Base-by-base conservation (phyloP, 2,888 invertebrate genomes). In the Pterostichus niger region DNA sequence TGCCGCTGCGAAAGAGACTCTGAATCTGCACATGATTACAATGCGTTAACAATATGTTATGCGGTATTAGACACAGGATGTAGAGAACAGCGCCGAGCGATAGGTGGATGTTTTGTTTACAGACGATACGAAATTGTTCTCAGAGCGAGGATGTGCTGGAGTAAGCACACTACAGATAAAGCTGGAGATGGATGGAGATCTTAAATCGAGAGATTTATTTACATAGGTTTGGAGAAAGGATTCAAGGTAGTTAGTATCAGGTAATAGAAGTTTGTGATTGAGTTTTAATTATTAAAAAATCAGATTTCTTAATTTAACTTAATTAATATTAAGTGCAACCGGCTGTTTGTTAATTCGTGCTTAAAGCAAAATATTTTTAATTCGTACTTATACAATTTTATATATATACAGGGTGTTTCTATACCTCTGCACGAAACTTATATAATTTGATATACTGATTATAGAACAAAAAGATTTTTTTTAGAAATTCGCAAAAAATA, bases 1-100 rank as follows among this genome's bases (percentile, higher is more conserved):
- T 71, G 64, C 15, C 24, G 35, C 40, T 44, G 68, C 40, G 40
- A 54, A 81, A 46, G 54, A 61, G 46, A 17, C 35, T n/a, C 49
- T 6, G 56, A 11, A 77, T 81, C 81, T 81, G 81, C 81, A 81
- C 81, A 73, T 81, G 81, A 81, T 71, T 56, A 81, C 81, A 81
- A 81, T 81, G 56, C 81, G 73, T 73, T 54, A 81, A 81, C 81
- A 81, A 81, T 81, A 68, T 81, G 81, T 81, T 73, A 46, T 40
- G 44, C 17, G 68, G 68, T 71, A 71, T 46, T 71, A 71, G 68
- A 44, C 68, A 64, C 35, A 35, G n/a, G 13, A 56, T 17, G 40
- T 40, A 17, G 56, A 17, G 56, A 56, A 56, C 9, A 17, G 56
- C 40, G 9, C 5, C 7, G 40, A 44, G 68, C 64, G 68, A 71